Percentiles rank a stretch among this genome's conserved stretches.
Conservation (phyloP, 2,888 invertebrate species). For the Orthonevra nobilis region DNA sequence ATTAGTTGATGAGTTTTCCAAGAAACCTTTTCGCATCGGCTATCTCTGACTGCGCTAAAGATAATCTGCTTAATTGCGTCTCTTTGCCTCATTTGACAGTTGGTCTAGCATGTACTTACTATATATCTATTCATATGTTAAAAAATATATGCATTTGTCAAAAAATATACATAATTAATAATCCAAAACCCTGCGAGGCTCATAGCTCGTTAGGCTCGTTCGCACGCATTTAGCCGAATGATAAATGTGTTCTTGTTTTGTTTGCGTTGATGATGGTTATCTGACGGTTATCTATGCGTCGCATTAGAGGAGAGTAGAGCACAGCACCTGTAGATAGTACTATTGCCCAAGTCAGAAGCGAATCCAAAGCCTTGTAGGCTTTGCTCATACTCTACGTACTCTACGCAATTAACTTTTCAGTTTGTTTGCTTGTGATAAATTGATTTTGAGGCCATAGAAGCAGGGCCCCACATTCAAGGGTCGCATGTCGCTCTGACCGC, state of each 20-base stretch:
- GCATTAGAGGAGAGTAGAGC: constrained; percentile 17
- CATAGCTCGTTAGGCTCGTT: constrained; percentile 20
- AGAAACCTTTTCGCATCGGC: no score
- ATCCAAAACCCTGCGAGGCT: constrained; percentile 15
- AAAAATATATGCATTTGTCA: constrained; percentile 50
- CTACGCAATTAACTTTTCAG: constrained; percentile 57
- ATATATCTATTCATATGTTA: no score
- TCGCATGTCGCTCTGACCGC: no score
- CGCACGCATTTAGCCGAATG: constrained; percentile 43
- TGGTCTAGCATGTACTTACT: no score
- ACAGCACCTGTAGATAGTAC: constrained; percentile 15
- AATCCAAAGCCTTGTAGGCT: no score
- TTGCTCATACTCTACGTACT: constrained; percentile 52
- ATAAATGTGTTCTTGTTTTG: constrained; percentile 51
- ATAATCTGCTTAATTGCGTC: constrained; percentile 37
- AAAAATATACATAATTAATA: constrained; percentile 42
- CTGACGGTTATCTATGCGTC: constrained; percentile 36
- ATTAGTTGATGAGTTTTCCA: constrained; percentile 65
- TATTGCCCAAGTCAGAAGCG: no score
- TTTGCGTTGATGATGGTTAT: constrained; percentile 57
- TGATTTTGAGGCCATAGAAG: constrained; percentile 15
- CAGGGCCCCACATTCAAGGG: constrained; percentile 11
- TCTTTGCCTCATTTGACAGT: constrained; percentile 7
- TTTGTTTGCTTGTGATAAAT: constrained; percentile 54
- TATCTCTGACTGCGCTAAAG: neutral